Percentiles rank a stretch among this genome's conserved stretches.
phyloP scores from a whole-genome alignment of 53 echinoderm and acorn worm genomes.

The Echinometra lucunter region DNA sequence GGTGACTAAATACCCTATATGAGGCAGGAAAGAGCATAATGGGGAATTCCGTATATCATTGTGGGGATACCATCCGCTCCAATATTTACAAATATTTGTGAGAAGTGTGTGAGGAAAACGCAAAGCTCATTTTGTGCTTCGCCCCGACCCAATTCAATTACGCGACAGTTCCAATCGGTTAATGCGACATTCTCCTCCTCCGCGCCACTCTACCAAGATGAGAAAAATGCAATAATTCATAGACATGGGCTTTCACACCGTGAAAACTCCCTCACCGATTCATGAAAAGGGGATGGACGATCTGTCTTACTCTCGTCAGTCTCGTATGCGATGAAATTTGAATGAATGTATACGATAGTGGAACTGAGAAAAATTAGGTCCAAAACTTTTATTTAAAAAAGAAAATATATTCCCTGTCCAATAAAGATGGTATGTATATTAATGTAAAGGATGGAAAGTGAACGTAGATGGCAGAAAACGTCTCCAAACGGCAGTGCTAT shows the following conservation, averaged over 20 bases:
- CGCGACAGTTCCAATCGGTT: background rate
- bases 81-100: constrained; percentile 54
- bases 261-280: background rate
- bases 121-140: background rate
- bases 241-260: no score
- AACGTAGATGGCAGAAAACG: constrained; percentile 11
- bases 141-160: constrained; percentile 50
- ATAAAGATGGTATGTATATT: background rate
- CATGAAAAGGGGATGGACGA: background rate
- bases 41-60: constrained; percentile 12
- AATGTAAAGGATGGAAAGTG: background rate
- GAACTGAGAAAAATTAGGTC: background rate
- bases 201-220: background rate
- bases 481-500: background rate
- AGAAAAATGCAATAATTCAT: background rate
- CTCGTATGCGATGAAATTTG: background rate
- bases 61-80: background rate
- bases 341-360: background rate
- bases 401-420: background rate
- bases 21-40: background rate
- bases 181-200: background rate
- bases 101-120: background rate
- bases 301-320: background rate
- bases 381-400: no score
- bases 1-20: background rate